These are phyloP conservation scores for Agelas oroides DNA, from an alignment of 37 sponge, comb jelly and placozoan species.

Conservation along the genomic window DNA sequence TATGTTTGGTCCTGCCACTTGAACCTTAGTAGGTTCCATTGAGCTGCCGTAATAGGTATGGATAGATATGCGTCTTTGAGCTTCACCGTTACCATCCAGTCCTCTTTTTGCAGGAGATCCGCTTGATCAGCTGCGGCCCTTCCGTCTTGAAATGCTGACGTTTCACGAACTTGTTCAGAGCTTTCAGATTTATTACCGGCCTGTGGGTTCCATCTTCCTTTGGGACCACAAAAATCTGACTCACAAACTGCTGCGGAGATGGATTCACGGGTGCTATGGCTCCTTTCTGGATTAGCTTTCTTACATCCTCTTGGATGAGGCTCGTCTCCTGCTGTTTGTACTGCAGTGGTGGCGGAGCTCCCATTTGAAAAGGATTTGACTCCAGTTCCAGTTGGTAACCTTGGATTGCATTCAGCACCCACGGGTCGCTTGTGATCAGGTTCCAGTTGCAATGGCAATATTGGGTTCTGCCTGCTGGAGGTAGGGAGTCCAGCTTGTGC, in stretches of 20 bases:
- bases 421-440: not conserved
- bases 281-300: no score
- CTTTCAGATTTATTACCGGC: slow-evolving; percentile 37
- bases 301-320: not conserved
- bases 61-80: slow-evolving; percentile 65
- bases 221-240: slow-evolving; percentile 36
- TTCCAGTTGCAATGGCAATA: no score
- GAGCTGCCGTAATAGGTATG: not conserved
- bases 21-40: slow-evolving; percentile 46
- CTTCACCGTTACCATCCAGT: slow-evolving; percentile 52
- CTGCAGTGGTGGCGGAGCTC: no score
- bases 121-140: not conserved
- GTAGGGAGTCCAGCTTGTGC: no score
- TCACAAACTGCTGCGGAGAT: not conserved
- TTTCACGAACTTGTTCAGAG: slow-evolving; percentile 4
- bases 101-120: slow-evolving; percentile 17
- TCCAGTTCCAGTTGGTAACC: no score
- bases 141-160: slow-evolving; percentile 61
- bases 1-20: slow-evolving; percentile 24
- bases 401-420: no score
- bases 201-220: slow-evolving; percentile 38
- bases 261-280: no score
- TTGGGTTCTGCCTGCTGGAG: no score
- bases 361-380: no score
- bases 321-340: no score